phyloP scores from a whole-genome alignment of 2,888 invertebrate genomes.

The Noctua comes region DNA sequence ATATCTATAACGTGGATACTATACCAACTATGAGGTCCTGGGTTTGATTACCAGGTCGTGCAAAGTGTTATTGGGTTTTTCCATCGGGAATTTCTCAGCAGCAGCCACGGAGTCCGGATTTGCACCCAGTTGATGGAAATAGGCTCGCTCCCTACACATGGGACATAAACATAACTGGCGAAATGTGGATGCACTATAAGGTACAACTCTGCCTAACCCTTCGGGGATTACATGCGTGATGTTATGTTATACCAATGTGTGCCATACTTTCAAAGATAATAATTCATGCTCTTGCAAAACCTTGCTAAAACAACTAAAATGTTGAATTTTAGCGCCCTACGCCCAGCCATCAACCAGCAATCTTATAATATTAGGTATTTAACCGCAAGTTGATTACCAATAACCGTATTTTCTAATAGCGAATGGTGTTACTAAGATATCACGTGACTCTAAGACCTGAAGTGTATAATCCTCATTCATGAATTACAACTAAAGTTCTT shows the following conservation, averaged over 20 bases:
- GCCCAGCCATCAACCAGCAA: background rate
- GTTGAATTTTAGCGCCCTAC: background rate
- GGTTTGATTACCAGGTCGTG: too few relatives aligned
- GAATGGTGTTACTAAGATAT: background rate
- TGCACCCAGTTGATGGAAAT: too few relatives aligned
- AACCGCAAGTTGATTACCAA: background rate
- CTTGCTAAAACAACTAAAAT: background rate
- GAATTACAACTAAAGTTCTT: conserved; percentile 18
- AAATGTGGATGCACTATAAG: too few relatives aligned
- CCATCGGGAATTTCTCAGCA: too few relatives aligned
- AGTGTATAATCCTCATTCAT: background rate
- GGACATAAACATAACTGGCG: too few relatives aligned
- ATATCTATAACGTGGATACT: background rate
- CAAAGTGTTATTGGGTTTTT: too few relatives aligned
- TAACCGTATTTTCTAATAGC: too few relatives aligned
- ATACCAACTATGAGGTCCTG: background rate
- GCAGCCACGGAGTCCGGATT: too few relatives aligned
- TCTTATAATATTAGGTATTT: background rate
- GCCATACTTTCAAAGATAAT: background rate
- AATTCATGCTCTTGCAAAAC: background rate
- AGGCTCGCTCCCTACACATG: too few relatives aligned
- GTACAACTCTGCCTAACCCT: too few relatives aligned
- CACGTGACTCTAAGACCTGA: background rate
- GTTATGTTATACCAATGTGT: background rate
- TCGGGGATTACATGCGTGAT: too few relatives aligned